Evolutionary conservation across 2,797 vertebrate species (phyloP), one percentile per base, ranked within the genome.

Genomic region (Champsocephalus gunnari): DNA sequence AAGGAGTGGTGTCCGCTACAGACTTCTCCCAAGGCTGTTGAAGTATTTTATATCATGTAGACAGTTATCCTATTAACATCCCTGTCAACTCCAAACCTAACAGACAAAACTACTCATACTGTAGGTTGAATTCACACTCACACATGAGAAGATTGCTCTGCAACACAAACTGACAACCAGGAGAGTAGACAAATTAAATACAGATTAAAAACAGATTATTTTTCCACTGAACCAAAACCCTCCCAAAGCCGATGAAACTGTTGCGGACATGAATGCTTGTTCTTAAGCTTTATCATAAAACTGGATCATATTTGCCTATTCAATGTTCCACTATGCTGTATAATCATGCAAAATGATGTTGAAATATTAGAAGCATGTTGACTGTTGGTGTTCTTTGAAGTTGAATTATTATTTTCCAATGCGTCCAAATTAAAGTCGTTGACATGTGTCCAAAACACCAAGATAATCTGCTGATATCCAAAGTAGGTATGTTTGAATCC

Each of bases 81-180:
- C 16, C 62, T 53, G 60, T 73, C 78, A 74, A 57, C 28, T 66
- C 62, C 64, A 44, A 69, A 59, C 50, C 49, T 32, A 61, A 61
- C 34, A 47, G 56, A 72, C 64, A 62, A 44, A 69, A 62, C 21
- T 32, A 32, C 28, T 32, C 7, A 3, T 28, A 21, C 21, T 21
- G 21, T 21, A 59, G 32, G 50, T 82, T 80, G 62, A 49, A 62
- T 70, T 76, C 53, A 34, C 62, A 45, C 32, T 64, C 16, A 32
- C 21, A 64, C 44, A 64, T 7, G 14, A 58, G 38, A 67, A 21
- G 66, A 67, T 68, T 58, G 43, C 47, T 19, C 56, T 11, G 51
- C 65, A 62, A 72, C 21, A 49, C 43, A 58, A 60, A 70, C 24
- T 58, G 73, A 73, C 77, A 73, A 61, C 24, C 72, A 49, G 41